Percentiles rank a stretch among this genome's conserved stretches.
Evolutionary conservation across 2,113 vertebrate species (phyloP).

Genomic region (Poeciliopsis prolifica): DNA sequence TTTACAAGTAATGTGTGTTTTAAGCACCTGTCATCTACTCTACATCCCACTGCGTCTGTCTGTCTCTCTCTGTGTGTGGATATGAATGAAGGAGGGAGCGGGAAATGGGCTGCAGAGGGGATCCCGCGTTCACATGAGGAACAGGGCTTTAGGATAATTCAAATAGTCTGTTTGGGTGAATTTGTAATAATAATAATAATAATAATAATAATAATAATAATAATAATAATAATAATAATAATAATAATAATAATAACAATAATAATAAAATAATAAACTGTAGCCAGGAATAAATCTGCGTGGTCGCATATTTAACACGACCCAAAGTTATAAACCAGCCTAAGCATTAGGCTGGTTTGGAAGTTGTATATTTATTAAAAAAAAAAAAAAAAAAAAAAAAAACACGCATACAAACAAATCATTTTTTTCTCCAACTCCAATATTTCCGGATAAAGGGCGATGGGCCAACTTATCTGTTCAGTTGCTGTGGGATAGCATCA

Average conservation of each 20-base stretch:
- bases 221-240: neutral
- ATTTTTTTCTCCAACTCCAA: neutral
- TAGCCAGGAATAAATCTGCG: neutral
- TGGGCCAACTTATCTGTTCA: neutral
- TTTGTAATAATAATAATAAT: neutral
- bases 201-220: neutral
- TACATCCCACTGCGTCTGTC: conserved; percentile 44
- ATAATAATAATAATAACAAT: neutral
- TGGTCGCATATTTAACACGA: neutral
- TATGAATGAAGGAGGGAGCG: conserved; percentile 16
- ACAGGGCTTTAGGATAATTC: neutral
- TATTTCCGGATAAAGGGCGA: neutral
- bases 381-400: too few species aligned
- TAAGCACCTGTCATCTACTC: conserved; percentile 63
- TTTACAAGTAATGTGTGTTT: conserved; percentile 65
- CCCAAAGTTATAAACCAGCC: neutral
- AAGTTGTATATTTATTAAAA: too few species aligned
- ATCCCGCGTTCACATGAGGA: conserved; percentile 17
- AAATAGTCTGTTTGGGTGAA: conserved; percentile 1
- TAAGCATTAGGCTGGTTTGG: too few species aligned
- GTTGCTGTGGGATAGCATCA: conserved; percentile 1
- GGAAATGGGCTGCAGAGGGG: neutral
- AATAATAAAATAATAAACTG: neutral
- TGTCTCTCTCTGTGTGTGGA: neutral
- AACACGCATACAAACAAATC: too few species aligned